phyloP scores from a whole-genome alignment of 1,140 invertebrate genomes.

The Pentalonia nigronervosa region DNA sequence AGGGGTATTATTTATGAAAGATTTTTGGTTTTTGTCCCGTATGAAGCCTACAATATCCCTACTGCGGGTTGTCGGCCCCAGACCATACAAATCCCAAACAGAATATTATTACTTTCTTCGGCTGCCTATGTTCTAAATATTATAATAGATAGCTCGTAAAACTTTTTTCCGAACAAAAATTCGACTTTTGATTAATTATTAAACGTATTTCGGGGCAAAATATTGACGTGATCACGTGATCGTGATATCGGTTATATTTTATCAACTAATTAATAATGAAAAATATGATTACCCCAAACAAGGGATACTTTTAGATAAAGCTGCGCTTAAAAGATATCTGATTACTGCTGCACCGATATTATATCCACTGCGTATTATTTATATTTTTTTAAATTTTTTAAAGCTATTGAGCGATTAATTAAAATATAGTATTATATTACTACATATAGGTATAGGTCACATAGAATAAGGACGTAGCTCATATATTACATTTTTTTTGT shows the following conservation, averaged over 20 bases:
- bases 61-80: not conserved
- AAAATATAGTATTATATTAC: not conserved
- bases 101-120: not conserved
- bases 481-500: not conserved
- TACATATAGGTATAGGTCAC: not conserved
- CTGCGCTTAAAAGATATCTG: not conserved
- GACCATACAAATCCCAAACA: not conserved
- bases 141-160: not conserved
- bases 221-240: not conserved
- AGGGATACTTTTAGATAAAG: not conserved
- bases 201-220: not conserved
- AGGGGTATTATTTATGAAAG: not conserved
- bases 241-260: not conserved
- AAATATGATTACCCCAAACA: not conserved
- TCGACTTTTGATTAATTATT: not conserved
- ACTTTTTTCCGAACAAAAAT: not conserved
- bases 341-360: not conserved
- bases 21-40: not conserved
- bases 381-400: not conserved
- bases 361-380: not conserved
- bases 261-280: constrained; percentile 2
- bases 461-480: not conserved
- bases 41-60: not conserved
- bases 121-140: not conserved
- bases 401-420: not conserved